Evolutionary conservation across 2,797 vertebrate species (phyloP), one percentile per base, ranked within the genome.

Genomic region (Allobates femoralis): DNA sequence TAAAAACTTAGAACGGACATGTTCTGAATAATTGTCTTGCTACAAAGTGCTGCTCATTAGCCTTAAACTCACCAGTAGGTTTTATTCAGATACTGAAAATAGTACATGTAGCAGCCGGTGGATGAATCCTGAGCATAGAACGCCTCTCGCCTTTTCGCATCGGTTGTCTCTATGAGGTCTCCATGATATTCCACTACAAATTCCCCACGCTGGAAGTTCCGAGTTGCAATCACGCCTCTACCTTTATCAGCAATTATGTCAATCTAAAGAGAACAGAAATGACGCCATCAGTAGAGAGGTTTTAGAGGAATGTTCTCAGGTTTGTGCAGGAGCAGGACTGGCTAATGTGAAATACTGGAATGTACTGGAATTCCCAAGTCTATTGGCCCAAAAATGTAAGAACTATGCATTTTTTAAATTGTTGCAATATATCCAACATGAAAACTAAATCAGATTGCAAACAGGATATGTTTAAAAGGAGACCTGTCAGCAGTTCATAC

Each of bases 81-180:
- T 93, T 97, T 98, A 89, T 94, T 94, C 89, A 96, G 93, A 91
- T 96, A 97, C 91, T 97, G 96, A 91, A 99, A 99, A 89, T 99
- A 99, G 92, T 99, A 99, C 98, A 99, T 99, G 91, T 98, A 99
- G 94, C 98, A 99, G 93, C 98, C 98, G 0, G 96, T 97, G 81
- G 95, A 92, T 19, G 97, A 96, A 84, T 99, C 97, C 86, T 95
- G 92, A 8, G 96, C 94, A 0, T 99, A 99, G 46, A 94, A 77
- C 1, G 94, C 95, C 89, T 99, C 98, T 80, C 93, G 89, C 23
- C 88, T 95, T 90, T 95, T 99, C 86, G 98, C 98, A 0, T 98
- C 98, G 0, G 95, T 96, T 91, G 97, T 97, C 92, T 98, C 95
- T 14, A 99, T 95, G 91, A 99, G 96, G 91, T 99, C 98, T 15